Evolutionary conservation across 2,797 vertebrate genomes (phyloP).

Genomic region (Todus mexicanus): DNA sequence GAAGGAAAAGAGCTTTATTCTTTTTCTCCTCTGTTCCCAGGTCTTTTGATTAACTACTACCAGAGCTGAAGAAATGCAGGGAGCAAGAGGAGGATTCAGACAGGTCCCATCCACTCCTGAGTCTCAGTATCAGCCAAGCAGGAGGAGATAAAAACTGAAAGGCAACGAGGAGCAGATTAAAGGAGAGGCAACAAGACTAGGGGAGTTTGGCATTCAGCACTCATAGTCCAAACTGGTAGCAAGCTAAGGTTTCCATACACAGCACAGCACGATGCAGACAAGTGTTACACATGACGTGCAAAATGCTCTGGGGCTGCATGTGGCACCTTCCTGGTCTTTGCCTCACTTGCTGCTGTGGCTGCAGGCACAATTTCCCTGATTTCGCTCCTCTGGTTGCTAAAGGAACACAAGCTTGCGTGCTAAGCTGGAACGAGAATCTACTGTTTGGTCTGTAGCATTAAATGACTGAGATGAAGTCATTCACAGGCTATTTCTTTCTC

Average conservation of each 20-base stretch:
- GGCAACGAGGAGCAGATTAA: neutral
- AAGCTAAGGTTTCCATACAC: neutral
- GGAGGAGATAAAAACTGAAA: neutral
- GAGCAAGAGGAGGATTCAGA: neutral
- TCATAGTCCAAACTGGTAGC: neutral
- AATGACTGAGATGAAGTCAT: conserved; percentile 8
- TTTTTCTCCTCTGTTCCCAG: neutral
- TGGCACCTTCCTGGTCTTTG: neutral
- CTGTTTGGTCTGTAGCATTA: neutral
- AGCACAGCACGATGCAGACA: neutral
- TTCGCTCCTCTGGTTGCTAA: neutral
- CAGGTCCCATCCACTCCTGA: neutral
- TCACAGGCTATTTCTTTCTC: neutral
- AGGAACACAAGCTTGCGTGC: neutral
- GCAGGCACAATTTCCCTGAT: neutral
- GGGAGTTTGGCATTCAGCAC: neutral
- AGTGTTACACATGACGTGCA: rapidly evolving
- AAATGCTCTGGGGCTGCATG: neutral
- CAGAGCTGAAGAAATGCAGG: neutral
- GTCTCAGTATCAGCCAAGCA: neutral
- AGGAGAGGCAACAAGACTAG: neutral
- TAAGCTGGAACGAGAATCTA: neutral
- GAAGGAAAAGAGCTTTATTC: neutral
- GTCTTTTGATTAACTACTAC: neutral
- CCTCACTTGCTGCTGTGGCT: neutral